phyloP scores from a whole-genome alignment of 2,888 invertebrate species.

The Trachelus troglodyta region DNA sequence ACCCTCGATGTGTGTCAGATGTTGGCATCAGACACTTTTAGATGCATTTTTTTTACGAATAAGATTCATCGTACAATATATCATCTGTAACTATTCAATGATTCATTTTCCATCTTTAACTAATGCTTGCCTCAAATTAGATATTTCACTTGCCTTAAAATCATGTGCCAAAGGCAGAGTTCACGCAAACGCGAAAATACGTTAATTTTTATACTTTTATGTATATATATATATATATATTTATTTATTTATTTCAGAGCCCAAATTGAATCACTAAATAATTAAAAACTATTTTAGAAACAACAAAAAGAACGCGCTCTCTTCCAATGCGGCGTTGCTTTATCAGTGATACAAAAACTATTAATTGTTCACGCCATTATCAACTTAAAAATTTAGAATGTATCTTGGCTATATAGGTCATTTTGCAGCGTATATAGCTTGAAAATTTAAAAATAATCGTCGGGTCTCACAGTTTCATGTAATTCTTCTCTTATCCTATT shows the following conservation, averaged over 20 bases:
- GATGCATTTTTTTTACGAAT: conserved; percentile 18
- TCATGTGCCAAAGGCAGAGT: conserved; percentile 10
- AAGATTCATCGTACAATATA: conserved; percentile 8
- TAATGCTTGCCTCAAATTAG: too few relatives aligned
- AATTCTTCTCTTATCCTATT: too few relatives aligned
- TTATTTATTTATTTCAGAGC: conserved; percentile 29
- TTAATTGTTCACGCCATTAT: conserved; percentile 23
- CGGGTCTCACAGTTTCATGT: too few relatives aligned
- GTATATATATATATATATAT: conserved; percentile 25
- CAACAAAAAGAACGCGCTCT: conserved; percentile 29
- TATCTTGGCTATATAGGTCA: background rate
- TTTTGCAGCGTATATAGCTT: background rate
- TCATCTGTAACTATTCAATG: conserved; percentile 15
- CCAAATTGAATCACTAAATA: conserved; percentile 35
- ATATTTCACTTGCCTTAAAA: too few relatives aligned
- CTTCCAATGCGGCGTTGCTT: conserved; percentile 18
- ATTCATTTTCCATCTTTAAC: conserved; percentile 9
- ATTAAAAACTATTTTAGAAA: conserved; percentile 23
- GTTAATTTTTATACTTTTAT: conserved; percentile 24
- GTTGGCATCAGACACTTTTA: conserved; percentile 31
- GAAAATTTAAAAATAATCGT: background rate
- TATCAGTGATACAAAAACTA: conserved; percentile 23
- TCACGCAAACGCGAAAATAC: conserved; percentile 37
- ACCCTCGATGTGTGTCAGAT: background rate
- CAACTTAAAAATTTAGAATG: background rate